Evolutionary conservation across 2,888 invertebrate species (phyloP).

Genomic region (Dryobota labecula): DNA sequence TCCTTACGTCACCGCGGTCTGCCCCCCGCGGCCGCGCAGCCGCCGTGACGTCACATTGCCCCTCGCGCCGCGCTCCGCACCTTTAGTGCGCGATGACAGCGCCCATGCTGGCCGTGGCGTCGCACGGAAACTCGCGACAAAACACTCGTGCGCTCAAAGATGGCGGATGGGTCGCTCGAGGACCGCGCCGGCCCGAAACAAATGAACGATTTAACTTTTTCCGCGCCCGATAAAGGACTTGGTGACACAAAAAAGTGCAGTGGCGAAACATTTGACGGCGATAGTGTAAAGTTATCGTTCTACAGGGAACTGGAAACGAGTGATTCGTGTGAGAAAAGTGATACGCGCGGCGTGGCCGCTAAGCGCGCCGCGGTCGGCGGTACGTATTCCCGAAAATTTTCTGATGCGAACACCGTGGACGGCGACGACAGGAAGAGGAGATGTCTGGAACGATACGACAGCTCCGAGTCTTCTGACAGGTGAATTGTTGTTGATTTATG

Average conservation of each 20-base stretch:
- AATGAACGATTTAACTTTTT: conserved; percentile 90
- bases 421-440: conserved; percentile 94
- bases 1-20: conserved; percentile 88
- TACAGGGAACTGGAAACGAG: conserved; percentile 88
- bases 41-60: conserved; percentile 88
- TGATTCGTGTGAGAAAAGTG: conserved; percentile 90
- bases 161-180: conserved; percentile 95
- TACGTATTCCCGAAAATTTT: conserved; percentile 83
- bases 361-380: conserved; percentile 79
- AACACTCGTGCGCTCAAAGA: conserved; percentile 94
- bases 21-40: conserved; percentile 88
- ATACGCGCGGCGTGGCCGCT: conserved; percentile 87
- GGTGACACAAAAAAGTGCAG: conserved; percentile 90
- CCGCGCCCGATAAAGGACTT: conserved; percentile 87
- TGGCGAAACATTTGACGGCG: conserved; percentile 84
- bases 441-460: conserved; percentile 97
- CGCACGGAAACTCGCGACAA: conserved; percentile 84
- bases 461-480: conserved; percentile 98
- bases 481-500: conserved; percentile 84
- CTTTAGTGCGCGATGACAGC: conserved; percentile 80
- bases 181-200: conserved; percentile 91
- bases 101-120: conserved; percentile 81
- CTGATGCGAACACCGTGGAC: conserved; percentile 77
- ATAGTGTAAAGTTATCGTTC: conserved; percentile 86
- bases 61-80: conserved; percentile 76